phyloP scores from a whole-genome alignment of 2,888 invertebrate species.

The Apotomis capreana region DNA sequence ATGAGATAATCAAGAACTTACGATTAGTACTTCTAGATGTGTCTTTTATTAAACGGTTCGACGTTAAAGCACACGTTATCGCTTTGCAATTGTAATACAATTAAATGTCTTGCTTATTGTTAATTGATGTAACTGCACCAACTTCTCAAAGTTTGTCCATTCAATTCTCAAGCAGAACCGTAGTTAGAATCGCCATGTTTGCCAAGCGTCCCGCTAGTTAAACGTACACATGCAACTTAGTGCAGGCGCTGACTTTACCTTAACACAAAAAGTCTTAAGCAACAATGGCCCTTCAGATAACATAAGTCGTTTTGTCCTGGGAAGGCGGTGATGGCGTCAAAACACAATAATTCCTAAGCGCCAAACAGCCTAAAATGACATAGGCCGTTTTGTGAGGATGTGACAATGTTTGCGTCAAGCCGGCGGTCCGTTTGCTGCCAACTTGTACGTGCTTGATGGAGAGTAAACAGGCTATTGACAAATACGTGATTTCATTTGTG shows the following conservation, averaged over 20 bases:
- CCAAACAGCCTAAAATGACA: background rate
- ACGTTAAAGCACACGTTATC: too few relatives aligned
- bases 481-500: slow-evolving; percentile 3
- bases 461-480: background rate
- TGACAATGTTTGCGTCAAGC: slow-evolving; percentile 1
- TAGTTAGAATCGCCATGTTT: slow-evolving; percentile 6
- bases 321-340: too few relatives aligned
- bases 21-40: too few relatives aligned
- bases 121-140: too few relatives aligned
- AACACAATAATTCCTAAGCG: background rate
- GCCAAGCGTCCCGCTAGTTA: slow-evolving; percentile 5
- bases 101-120: too few relatives aligned
- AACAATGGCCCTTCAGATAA: too few relatives aligned
- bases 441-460: slow-evolving; percentile 2
- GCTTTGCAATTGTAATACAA: too few relatives aligned
- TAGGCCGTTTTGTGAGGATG: background rate
- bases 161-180: background rate
- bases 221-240: background rate
- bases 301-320: background rate
- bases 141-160: too few relatives aligned
- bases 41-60: too few relatives aligned
- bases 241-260: background rate
- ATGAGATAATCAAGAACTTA: too few relatives aligned
- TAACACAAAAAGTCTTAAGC: too few relatives aligned
- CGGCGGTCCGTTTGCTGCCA: slow-evolving; percentile 7